Evolutionary conservation across 2,888 invertebrate species (phyloP).

Genomic region (Tenthredo distinguenda): DNA sequence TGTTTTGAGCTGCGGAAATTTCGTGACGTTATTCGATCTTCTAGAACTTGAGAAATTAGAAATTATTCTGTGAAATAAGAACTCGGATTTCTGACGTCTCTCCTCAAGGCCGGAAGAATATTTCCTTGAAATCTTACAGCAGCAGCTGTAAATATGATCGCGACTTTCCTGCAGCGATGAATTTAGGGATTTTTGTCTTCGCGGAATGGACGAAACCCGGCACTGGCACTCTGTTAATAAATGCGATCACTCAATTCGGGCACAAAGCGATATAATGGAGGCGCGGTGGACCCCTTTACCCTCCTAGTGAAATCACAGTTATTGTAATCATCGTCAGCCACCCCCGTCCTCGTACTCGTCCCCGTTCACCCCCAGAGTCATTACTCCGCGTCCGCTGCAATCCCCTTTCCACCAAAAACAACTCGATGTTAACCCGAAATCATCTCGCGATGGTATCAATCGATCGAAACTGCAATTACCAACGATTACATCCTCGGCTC

Average conservation of each 20-base stretch:
- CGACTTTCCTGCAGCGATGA: background rate
- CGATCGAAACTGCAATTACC: conserved; percentile 49
- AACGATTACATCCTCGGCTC: conserved; percentile 7
- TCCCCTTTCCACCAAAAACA: conserved; percentile 72
- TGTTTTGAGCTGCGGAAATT: background rate
- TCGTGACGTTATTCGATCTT: background rate
- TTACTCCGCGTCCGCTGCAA: conserved; percentile 76
- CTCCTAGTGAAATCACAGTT: conserved; percentile 68
- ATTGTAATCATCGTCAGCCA: conserved; percentile 69
- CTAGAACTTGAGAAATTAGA: background rate
- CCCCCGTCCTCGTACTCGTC: conserved; percentile 54
- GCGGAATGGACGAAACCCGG: background rate
- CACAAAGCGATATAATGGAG: conserved; percentile 52
- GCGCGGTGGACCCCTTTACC: conserved; percentile 46
- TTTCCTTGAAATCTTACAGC: background rate
- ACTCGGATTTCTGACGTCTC: background rate
- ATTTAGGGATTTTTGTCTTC: background rate
- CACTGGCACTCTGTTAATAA: conserved; percentile 47
- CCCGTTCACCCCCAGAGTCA: conserved; percentile 73
- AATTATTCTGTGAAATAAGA: background rate
- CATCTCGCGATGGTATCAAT: conserved; percentile 67
- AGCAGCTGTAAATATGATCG: background rate
- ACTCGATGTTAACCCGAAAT: conserved; percentile 78
- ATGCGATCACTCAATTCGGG: conserved; percentile 50
- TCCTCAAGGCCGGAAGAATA: background rate